Percentiles rank a stretch among this genome's conserved stretches.
phyloP scores from a whole-genome alignment of 2,888 invertebrate genomes.

The Plagiodera versicolora region DNA sequence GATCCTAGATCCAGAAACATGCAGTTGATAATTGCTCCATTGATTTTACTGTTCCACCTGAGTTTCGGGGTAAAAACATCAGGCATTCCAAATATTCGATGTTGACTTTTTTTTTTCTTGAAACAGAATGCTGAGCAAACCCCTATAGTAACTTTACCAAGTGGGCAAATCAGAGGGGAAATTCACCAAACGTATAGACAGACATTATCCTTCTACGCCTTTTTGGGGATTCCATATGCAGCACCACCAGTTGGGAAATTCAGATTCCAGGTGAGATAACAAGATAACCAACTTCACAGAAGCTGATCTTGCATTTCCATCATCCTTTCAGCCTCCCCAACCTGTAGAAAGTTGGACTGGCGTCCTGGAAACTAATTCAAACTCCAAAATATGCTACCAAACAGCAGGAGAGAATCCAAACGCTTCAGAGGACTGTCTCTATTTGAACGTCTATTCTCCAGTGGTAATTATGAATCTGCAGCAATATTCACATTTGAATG shows the following conservation, averaged over 20 bases:
- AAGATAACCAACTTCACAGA: no score
- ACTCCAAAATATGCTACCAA: slow-evolving; percentile 29
- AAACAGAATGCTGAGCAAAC: no score
- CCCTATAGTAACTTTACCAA: no score
- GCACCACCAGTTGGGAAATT: slow-evolving; percentile 39
- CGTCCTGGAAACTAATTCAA: slow-evolving; percentile 27
- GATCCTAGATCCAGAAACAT: no score
- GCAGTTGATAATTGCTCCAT: no score
- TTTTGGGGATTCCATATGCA: slow-evolving; percentile 37
- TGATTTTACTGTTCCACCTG: no score
- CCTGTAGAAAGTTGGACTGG: slow-evolving; percentile 33
- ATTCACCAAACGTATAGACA: slow-evolving; percentile 10
- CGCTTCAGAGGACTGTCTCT: slow-evolving; percentile 39
- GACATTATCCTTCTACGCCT: slow-evolving; percentile 30
- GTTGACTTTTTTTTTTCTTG: no score
- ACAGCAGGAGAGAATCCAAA: slow-evolving; percentile 18
- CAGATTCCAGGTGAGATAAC: slow-evolving; percentile 40
- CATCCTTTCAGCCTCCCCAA: slow-evolving; percentile 28
- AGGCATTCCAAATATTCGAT: no score
- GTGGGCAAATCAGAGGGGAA: no score
- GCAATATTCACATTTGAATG: no score
- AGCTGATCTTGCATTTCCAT: no score
- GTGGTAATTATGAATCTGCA: slow-evolving; percentile 33
- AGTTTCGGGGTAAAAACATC: no score
- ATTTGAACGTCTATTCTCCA: slow-evolving; percentile 36